Evolutionary conservation across 2,797 vertebrate species (phyloP), one percentile per base, ranked within the genome.

Genomic region (Gadopsis marmoratus): DNA sequence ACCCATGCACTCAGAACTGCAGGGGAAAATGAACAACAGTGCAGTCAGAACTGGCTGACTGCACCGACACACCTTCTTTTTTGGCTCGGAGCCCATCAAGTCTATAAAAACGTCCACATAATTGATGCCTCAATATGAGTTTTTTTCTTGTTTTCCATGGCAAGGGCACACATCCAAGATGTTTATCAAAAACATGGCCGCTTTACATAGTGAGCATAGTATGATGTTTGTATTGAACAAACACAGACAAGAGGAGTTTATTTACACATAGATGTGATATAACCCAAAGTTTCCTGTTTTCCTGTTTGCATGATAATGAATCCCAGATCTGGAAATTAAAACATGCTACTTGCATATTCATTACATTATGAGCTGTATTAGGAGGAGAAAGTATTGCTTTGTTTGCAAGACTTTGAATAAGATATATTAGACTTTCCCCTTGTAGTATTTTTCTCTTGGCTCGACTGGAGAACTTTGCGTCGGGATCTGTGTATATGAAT

Each of bases 51-150:
- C 86, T 84, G 75, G 77, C 79, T 81, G 83, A 86, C 84, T 89
- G 78, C 81, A 59, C 77, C 7, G 90, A 89, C 93, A 92, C 93
- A 89, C 94, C 94, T 93, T 94, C 87, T 80, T 93, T 91, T 93
- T 88, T 95, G 94, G 92, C 93, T 69, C 35, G 0, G 51, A 67
- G 92, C 93, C 94, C 84, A 82, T 83, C 19, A 2, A 83, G 78
- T 89, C 93, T 91, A 92, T 94, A 88, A 93, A 94, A 93, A 92
- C 73, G 86, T 94, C 90, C 64, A 86, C 81, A 90, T 91, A 94
- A 93, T 92, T 92, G 87, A 94, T 92, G 92, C 90, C 70, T 91
- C 84, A 91, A 94, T 93, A 93, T 93, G 87, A 91, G 81, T 13
- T 67, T 65, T 82, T 84, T 75, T 85, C 81, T 69, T 65, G 78